These are phyloP conservation scores for Proterorhinus semilunaris DNA, from an alignment of 2,113 vertebrate genomes.

Conservation along the genomic window DNA sequence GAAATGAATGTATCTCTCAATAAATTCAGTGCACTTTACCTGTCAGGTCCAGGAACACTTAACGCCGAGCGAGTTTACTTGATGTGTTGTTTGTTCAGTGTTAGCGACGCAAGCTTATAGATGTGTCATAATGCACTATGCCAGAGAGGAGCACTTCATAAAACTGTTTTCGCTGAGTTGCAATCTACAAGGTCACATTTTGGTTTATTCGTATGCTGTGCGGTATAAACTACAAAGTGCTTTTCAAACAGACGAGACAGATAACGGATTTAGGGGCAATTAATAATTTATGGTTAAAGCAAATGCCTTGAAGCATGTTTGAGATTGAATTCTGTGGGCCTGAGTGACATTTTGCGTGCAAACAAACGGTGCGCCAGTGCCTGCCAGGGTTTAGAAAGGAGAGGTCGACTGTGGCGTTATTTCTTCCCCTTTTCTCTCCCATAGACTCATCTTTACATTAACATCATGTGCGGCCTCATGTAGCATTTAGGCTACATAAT, in stretches of 20 bases:
- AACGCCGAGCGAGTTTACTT: background rate
- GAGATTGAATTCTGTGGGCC: no score
- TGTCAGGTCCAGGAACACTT: conserved; percentile 1
- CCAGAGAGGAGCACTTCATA: background rate
- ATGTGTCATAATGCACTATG: background rate
- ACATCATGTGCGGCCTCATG: no score
- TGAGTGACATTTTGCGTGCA: no score
- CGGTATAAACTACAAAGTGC: background rate
- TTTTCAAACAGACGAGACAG: background rate
- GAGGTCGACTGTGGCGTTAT: no score
- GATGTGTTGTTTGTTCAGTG: background rate
- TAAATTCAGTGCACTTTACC: conserved; percentile 6
- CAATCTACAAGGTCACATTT: background rate
- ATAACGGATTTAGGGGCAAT: background rate
- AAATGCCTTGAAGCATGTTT: background rate
- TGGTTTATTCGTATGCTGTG: background rate
- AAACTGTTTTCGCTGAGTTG: background rate
- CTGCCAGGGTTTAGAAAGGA: no score
- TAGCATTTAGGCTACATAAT: no score
- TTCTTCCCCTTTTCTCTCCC: no score
- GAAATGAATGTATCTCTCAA: background rate
- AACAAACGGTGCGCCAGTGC: no score
- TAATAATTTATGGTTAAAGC: no score
- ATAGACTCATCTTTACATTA: no score
- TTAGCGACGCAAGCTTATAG: background rate